phyloP scores from a whole-genome alignment of 2,113 vertebrate genomes.

The Dromaius novaehollandiae region DNA sequence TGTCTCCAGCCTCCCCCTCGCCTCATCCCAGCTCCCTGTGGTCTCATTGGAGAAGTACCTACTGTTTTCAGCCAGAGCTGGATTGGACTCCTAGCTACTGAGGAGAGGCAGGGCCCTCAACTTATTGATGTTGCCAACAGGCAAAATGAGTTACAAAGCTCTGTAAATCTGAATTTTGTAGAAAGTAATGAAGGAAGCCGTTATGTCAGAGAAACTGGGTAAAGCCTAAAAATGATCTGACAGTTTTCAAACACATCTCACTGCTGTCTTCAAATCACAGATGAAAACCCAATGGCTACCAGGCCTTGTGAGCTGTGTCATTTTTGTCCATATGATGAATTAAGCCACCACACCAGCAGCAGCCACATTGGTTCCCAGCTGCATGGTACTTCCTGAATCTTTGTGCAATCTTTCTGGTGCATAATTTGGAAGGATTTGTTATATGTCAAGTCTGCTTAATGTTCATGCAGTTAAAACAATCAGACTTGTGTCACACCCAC shows the following conservation, averaged over 20 bases:
- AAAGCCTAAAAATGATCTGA: neutral
- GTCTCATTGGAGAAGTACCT: neutral
- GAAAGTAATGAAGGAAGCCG: neutral
- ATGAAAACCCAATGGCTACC: neutral
- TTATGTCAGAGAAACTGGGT: neutral
- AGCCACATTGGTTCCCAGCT: neutral
- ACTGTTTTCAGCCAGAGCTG: neutral
- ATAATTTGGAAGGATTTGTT: neutral
- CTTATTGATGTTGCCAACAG: neutral
- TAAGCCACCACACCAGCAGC: neutral
- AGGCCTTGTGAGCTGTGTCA: neutral
- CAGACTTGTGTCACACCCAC: neutral
- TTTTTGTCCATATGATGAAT: neutral
- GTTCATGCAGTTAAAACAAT: conserved; percentile 1
- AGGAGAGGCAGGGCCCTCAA: neutral
- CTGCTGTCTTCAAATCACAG: neutral
- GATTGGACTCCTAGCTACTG: neutral
- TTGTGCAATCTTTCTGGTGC: neutral
- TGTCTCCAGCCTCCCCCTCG: neutral
- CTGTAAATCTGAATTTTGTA: neutral
- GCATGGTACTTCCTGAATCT: neutral
- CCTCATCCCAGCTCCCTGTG: neutral
- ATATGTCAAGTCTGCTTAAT: neutral
- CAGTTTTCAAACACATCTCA: neutral
- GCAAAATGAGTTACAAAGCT: neutral